Evolutionary conservation across 2,113 vertebrate species (phyloP), one percentile per base, ranked within the genome.

Genomic region (Urocitellus parryii): DNA sequence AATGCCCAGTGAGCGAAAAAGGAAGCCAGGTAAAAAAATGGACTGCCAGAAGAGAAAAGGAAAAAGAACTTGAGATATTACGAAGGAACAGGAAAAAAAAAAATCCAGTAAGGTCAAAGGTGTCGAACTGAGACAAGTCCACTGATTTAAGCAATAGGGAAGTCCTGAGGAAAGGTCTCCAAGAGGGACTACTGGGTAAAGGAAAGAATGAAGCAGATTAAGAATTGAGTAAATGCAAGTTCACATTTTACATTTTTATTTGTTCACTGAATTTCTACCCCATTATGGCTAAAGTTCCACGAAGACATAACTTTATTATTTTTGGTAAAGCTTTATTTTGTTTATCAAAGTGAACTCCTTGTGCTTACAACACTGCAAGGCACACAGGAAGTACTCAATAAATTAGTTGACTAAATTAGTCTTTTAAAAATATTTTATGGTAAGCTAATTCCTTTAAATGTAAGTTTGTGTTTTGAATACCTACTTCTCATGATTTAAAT

Each of bases 401-500:
- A 83, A 68, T 45, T 83, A 72, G 3, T 65, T 93, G 84, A 93
- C 91, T 94, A 79, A 74, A 65, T 4, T 61, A 29, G 32, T 25
- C 61, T 78, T 77, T 77, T 39, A 53, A 68, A 80, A 68, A 80
- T 42, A 56, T 72, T 88, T 80, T 37, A 72, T 73, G 92, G 67
- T 65, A 56, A 96, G 88, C 72, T 92, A 56, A 95, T 97, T 48
- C 86, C 88, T 17, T 7, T 22, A 96, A 89, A 97, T 79, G 53
- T 87, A 87, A 87, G 92, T 72, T 97, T 87, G 96, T 92, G 58
- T 91, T 93, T 95, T 82, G 73, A 93, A 95, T 95, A 98, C 90
- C 96, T 92, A 65, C 79, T 93, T 80, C 92, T 70, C 84, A 37
- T 81, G 93, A 45, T 45, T 45, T 45, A 45, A 45, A 8, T 45